Evolutionary conservation across 2,888 invertebrate genomes (phyloP).

Genomic region (Microchrysa polita): DNA sequence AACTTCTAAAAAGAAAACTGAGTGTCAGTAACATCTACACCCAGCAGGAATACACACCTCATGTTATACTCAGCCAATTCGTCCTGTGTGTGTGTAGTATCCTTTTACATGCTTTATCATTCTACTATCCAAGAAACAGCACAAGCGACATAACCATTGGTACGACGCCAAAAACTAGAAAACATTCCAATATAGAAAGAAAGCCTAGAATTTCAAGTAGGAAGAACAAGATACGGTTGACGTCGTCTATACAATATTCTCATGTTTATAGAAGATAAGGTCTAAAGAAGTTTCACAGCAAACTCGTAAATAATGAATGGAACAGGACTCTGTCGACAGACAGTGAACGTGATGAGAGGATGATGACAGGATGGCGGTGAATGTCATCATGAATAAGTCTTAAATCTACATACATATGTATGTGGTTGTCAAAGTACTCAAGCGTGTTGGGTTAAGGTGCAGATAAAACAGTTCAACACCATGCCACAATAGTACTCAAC

Average conservation of each 20-base stretch:
- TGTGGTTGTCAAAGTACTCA: conserved; percentile 10
- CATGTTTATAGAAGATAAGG: conserved; percentile 20
- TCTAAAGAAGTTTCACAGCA: conserved; percentile 23
- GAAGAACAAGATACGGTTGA: neutral
- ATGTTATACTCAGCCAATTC: too few species aligned
- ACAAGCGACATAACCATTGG: too few species aligned
- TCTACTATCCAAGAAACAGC: too few species aligned
- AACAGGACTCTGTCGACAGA: conserved; percentile 1
- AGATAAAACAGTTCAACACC: conserved; percentile 27
- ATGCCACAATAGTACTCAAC: conserved; percentile 15
- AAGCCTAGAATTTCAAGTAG: neutral
- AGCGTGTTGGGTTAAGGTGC: conserved; percentile 18
- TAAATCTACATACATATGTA: neutral
- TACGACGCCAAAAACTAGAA: too few species aligned
- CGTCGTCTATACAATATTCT: conserved; percentile 2
- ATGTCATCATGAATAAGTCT: neutral
- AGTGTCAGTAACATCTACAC: too few species aligned
- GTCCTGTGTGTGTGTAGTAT: too few species aligned
- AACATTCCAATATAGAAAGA: too few species aligned
- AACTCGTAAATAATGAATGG: conserved; percentile 37
- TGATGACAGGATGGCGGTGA: neutral
- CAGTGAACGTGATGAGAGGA: too few species aligned
- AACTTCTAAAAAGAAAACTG: too few species aligned
- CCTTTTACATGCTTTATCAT: too few species aligned
- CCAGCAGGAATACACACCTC: too few species aligned